Evolutionary conservation across 64 coral and sea anemone genomes (phyloP), one percentile per base, ranked within the genome.

Genomic region (Platygyra sinensis): DNA sequence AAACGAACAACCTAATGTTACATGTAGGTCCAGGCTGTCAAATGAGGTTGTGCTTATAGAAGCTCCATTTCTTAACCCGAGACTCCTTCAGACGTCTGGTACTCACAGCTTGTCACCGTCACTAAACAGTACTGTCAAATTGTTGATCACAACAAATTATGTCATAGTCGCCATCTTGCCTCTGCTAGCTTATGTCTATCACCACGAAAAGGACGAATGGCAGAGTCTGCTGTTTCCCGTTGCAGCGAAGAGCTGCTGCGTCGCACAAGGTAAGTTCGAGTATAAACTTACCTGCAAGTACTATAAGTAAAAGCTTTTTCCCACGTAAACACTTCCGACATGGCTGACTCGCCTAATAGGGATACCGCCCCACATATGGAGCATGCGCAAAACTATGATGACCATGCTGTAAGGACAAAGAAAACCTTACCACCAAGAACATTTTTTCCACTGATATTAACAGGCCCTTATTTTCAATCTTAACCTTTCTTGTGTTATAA

Each of bases 141-240:
- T 72, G 52, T 19, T 80, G 28, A 78, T 50, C 12, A 22, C 88
- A 30, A 72, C 46, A 77, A 80, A 80, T n/a, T 81, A 39, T 52
- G 22, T 90, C 0, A 49, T 81, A 29, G 28, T 90, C 8, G 31
- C 31, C 16, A 63, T 73, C 2, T 73, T 90, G n/a, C 88, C 88
- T 14, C 71, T 80, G 19, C 13, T 90, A 39, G 88, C 77, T 24
- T 74, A 90, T 73, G 88, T 90, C 9, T 90, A 82, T 73, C 52
- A 82, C 16, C 30, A 59, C 14, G 31, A 62, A 77, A 74, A 14
- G 10, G 24, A 54, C 60, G 64, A 82, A 25, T 90, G 88, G 88
- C 72, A 78, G 60, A 81, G 25, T 7, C 19, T 90, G 28, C 61
- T 90, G 20, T 90, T 90, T 59, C 52, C 27, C 27, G 9, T 33